phyloP scores from a whole-genome alignment of 1,140 invertebrate genomes.

The Reticulitermes speratus region DNA sequence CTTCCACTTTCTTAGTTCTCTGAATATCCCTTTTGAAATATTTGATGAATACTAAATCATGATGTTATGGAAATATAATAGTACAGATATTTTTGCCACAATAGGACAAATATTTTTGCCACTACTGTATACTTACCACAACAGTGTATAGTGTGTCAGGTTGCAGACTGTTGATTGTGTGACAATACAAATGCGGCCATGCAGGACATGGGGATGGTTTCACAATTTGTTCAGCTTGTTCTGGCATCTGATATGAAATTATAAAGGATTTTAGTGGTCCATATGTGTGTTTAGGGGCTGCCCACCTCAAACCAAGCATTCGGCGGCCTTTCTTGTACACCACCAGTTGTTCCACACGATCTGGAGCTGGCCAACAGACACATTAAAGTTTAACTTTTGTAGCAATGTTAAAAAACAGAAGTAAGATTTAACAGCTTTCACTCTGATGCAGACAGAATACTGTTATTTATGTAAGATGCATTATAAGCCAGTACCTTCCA shows the following conservation, averaged over 20 bases:
- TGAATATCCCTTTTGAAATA: too few relatives aligned
- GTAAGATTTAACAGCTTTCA: too few relatives aligned
- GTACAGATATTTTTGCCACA: too few relatives aligned
- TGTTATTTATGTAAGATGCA: too few relatives aligned
- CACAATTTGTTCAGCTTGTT: background rate
- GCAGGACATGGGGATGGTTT: constrained; percentile 21
- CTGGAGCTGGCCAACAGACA: constrained; percentile 26
- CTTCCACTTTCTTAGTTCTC: too few relatives aligned
- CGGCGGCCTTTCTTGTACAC: constrained; percentile 33
- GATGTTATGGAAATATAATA: too few relatives aligned
- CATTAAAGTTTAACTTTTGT: too few relatives aligned
- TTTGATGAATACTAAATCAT: too few relatives aligned
- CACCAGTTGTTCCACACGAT: constrained; percentile 25
- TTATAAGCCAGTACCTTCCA: too few relatives aligned
- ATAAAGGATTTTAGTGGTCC: constrained; percentile 27
- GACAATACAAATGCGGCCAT: constrained; percentile 29
- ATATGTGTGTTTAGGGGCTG: constrained; percentile 18
- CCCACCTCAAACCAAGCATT: constrained; percentile 33
- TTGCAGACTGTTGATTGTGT: constrained; percentile 22
- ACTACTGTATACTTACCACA: constrained; percentile 3
- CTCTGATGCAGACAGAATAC: too few relatives aligned
- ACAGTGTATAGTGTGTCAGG: constrained; percentile 28
- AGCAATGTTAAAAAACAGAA: too few relatives aligned
- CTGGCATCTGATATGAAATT: background rate
- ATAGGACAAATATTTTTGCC: background rate